Evolutionary conservation across 2,113 vertebrate genomes (phyloP).

Genomic region (Malurus elegans): DNA sequence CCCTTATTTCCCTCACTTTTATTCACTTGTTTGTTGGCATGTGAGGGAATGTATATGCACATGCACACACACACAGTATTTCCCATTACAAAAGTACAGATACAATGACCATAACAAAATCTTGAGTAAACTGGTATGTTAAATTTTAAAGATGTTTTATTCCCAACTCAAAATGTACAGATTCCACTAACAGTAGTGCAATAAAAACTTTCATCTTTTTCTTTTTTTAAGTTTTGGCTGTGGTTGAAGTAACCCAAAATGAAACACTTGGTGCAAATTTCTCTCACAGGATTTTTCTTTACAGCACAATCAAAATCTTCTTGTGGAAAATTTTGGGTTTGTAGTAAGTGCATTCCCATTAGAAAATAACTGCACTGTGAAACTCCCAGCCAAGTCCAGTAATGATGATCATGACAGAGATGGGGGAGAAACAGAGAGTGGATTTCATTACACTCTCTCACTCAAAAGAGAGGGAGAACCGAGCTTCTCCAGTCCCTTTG

Average conservation of each 20-base stretch:
- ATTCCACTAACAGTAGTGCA: not conserved
- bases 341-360: not conserved
- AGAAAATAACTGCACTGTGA: not conserved
- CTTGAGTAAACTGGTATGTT: not conserved
- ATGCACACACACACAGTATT: fast-evolving
- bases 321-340: constrained; percentile 37
- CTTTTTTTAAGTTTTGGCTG: not conserved
- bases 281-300: constrained; percentile 33
- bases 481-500: constrained; percentile 9
- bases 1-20: not conserved
- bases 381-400: not conserved
- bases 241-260: constrained; percentile 5
- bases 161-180: not conserved
- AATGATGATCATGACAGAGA: not conserved
- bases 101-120: not conserved
- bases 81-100: not conserved
- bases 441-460: not conserved
- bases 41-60: not conserved
- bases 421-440: not conserved
- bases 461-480: not conserved
- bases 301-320: constrained; percentile 40
- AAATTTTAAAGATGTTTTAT: not conserved
- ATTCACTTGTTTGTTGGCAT: not conserved
- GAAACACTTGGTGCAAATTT: constrained; percentile 47
- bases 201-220: not conserved